Base-by-base conservation (phyloP, 2,888 invertebrate genomes). In the Oxystoma pomonae region DNA sequence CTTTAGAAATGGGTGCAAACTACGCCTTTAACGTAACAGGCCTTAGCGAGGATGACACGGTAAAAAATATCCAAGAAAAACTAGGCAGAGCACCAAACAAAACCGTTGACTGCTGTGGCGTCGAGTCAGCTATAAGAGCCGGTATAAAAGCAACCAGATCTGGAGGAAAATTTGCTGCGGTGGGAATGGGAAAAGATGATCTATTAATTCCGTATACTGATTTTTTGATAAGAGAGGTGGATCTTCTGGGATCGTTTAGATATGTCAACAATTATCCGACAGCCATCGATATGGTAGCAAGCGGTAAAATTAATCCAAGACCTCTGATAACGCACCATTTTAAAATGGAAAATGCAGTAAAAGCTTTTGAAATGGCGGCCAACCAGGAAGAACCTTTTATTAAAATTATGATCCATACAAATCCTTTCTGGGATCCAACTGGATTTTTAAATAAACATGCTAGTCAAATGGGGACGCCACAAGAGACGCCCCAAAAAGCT, bases 221-320 rank as follows among this genome's bases (percentile, higher is more conserved):
- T 73, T 91, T 95, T 1, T 82, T 92, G 19, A 82, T 87, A 0
- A 81, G 93, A 61, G 97, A 98, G 82, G 90, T 98, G 12, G 95
- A 96, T 80, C 90, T 98, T 68, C 84, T 90, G 65, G 97, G 98
- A 65, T 89, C 94, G 64, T 97, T 98, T 82, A 86, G 98, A 78
- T 98, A 98, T 76, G 91, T 87, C 65, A 96, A 96, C 80, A 92
- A 92, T 74, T 94, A 94, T 80, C 84, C 88, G 0, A 86, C 87
- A 63, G 92, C 94, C 0, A 80, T 95, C 67, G 85, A 89, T 0
- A 82, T 95, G 81, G 87, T 94, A 0, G 86, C 91, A 1, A 86
- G 87, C 67, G 91, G 92, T 1, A 87, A 86, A 77, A 84, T 92
- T 22, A 83, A 94, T 79, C 87, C 92, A n/a, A 92, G 91, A 75